Percentiles rank a stretch among this genome's conserved stretches.
phyloP scores from a whole-genome alignment of 2,797 vertebrate genomes.

The Schizothorax lantsangensis region DNA sequence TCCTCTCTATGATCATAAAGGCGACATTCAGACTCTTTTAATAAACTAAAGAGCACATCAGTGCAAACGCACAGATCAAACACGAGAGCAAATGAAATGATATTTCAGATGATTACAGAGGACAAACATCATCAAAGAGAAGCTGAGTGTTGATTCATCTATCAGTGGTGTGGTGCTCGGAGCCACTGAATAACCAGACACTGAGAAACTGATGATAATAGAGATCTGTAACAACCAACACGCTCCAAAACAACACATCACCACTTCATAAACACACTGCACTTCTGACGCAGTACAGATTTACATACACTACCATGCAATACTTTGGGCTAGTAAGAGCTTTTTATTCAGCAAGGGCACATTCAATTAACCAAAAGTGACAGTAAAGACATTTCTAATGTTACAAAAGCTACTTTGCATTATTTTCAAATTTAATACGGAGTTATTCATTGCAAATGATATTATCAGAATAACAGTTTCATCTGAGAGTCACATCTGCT shows the following conservation, averaged over 20 bases:
- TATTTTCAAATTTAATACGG: neutral
- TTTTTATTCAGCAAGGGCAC: neutral
- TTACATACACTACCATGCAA: neutral
- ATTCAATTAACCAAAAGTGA: neutral
- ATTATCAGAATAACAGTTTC: neutral
- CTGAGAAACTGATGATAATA: neutral
- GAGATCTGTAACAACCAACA: neutral
- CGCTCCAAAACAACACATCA: neutral
- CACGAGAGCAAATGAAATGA: neutral
- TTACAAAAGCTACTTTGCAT: neutral
- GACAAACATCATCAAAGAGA: constrained; percentile 26
- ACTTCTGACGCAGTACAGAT: neutral
- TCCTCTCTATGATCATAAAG: constrained; percentile 12
- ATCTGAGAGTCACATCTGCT: neutral
- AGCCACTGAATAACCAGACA: neutral
- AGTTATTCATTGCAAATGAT: neutral
- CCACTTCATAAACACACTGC: neutral
- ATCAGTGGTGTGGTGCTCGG: neutral
- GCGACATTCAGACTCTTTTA: neutral
- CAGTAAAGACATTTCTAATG: neutral
- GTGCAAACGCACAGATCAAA: constrained; percentile 10
- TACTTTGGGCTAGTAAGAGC: neutral
- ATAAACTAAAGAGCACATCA: constrained; percentile 23
- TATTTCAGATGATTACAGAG: constrained; percentile 29
- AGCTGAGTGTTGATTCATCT: neutral